Evolutionary conservation across 2,888 invertebrate species (phyloP), one percentile per base, ranked within the genome.

Genomic region (Allophyes oxyacanthae): DNA sequence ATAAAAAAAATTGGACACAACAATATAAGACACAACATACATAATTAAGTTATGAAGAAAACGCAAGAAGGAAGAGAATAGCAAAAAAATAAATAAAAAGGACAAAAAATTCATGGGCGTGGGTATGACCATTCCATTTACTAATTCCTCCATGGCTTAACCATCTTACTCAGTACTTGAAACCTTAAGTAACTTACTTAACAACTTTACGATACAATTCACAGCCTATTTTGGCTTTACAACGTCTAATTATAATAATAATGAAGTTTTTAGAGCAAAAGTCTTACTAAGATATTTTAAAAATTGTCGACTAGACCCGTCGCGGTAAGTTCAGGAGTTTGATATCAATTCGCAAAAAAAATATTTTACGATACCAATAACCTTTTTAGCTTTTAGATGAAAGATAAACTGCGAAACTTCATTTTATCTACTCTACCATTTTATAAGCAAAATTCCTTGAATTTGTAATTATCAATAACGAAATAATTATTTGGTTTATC

Each of bases 221-320:
- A 88, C 87, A 88, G 87, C 85, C 83, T 67, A 75, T 75, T 79
- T 87, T 86, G 87, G 86, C 87, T 86, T 78, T 42, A 67, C 54
- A 51, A 76, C 48, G 67, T 62, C 59, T 64, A 71, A 67, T 68
- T 64, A 68, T 43, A 57, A 63, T 63, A 64, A 66, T 28, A 1
- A 28, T 28, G 28, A 28, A 6, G 28, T 28, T 28, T 54, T 72
- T 41, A 54, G 61, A 53, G 26, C 34, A 56, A 59, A 70, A 56
- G 34, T 53, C 63, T 25, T 49, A 58, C 42, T 53, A 48, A 55
- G 38, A 44, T 44, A 50, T 52, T 37, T 38, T 25, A 38, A 14
- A 67, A 28, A 51, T 45, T 49, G 11, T 34, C 28, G 28, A 49
- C 33, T 8, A 41, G 37, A 34, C 7, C 13, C 38, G 55, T 36